Percentiles rank a stretch among this genome's conserved stretches.
Evolutionary conservation across 2,113 vertebrate species (phyloP).

Genomic region (Ciconia maguari): DNA sequence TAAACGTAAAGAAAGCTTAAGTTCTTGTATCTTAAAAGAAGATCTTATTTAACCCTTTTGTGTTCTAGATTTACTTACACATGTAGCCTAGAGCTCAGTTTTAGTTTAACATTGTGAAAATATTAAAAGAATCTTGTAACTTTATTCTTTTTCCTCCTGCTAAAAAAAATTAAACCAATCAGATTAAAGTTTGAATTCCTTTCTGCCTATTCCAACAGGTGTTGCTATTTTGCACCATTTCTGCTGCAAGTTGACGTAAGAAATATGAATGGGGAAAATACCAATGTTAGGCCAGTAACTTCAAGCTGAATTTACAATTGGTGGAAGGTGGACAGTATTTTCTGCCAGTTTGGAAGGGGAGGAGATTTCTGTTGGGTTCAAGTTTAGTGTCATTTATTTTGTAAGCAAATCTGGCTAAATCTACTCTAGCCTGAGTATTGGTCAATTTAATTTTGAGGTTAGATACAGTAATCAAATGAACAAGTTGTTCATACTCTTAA

Average conservation of each 20-base stretch:
- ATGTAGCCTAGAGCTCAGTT: constrained; percentile 89
- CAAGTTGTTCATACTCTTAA: neutral
- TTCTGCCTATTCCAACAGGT: constrained; percentile 64
- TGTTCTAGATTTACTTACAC: constrained; percentile 95
- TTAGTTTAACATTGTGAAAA: constrained; percentile 93
- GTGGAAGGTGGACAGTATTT: neutral
- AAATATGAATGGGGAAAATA: neutral
- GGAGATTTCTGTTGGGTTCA: neutral
- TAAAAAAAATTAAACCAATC: constrained; percentile 95
- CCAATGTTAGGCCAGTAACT: neutral
- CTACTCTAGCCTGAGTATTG: neutral
- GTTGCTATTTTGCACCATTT: constrained; percentile 46
- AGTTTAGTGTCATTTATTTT: neutral
- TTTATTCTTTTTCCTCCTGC: constrained; percentile 88
- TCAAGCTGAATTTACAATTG: neutral
- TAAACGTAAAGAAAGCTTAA: constrained; percentile 85
- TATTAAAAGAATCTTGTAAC: constrained; percentile 86
- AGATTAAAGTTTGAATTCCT: constrained; percentile 79
- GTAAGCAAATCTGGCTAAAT: neutral
- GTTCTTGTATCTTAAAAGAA: constrained; percentile 90
- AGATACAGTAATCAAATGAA: neutral
- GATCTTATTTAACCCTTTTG: constrained; percentile 95
- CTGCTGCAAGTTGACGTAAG: neutral
- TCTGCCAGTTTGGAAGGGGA: neutral
- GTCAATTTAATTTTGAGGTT: neutral